Percentiles rank a stretch among this genome's conserved stretches.
These are phyloP conservation scores for Paedocypris micromegethes DNA, from an alignment of 2,797 vertebrate species.

Conservation along the genomic window DNA sequence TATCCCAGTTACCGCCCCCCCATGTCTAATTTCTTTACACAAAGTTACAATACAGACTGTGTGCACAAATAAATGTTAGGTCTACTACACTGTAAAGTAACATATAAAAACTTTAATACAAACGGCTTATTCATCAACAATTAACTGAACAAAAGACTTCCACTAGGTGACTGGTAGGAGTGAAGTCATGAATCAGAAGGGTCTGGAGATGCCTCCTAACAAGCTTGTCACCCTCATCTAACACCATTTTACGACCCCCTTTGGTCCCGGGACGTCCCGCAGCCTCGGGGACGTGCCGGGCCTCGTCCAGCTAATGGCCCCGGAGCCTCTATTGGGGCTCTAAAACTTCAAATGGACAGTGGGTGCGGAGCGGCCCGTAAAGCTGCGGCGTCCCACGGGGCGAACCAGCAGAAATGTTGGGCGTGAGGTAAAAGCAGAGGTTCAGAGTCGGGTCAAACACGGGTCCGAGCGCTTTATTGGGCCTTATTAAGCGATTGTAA, in stretches of 20 bases:
- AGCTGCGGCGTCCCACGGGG: conserved; percentile 45
- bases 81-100: too few species aligned
- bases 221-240: conserved; percentile 32
- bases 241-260: conserved; percentile 43
- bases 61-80: too few species aligned
- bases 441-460: conserved; percentile 49
- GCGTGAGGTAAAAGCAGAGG: conserved; percentile 38
- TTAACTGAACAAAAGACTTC: too few species aligned
- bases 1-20: too few species aligned
- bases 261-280: conserved; percentile 15
- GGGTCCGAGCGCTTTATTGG: conserved; percentile 39
- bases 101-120: too few species aligned
- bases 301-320: conserved; percentile 32
- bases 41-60: too few species aligned
- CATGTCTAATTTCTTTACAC: too few species aligned
- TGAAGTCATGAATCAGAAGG: too few species aligned
- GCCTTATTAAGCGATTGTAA: conserved; percentile 42
- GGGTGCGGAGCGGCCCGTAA: conserved; percentile 41
- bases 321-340: conserved; percentile 39
- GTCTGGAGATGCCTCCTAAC: conserved; percentile 38
- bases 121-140: too few species aligned
- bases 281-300: conserved; percentile 31
- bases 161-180: too few species aligned
- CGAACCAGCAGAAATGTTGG: conserved; percentile 37
- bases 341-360: conserved; percentile 56